Conservation (phyloP, 2,113 vertebrate genomes). For the Emydocephalus ijimae region DNA sequence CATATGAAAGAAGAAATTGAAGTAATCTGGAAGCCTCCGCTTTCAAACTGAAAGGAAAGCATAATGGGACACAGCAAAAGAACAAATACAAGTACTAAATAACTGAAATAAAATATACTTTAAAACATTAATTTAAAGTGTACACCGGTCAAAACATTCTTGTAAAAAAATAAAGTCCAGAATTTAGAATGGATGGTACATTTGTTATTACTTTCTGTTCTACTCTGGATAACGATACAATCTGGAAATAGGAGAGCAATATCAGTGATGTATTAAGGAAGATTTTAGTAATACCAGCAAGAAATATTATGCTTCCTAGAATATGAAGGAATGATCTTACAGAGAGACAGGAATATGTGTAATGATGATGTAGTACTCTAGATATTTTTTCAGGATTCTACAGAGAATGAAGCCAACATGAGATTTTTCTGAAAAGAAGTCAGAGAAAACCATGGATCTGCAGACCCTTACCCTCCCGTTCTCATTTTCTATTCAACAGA, state of each 20-base stretch:
- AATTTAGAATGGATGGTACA: background rate
- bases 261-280: background rate
- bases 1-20: background rate
- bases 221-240: background rate
- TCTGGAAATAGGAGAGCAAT: background rate
- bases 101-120: background rate
- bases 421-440: background rate
- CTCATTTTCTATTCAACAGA: background rate
- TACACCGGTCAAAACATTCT: background rate
- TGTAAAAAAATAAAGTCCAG: rapidly evolving
- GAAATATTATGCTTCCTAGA: background rate
- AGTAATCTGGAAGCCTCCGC: background rate
- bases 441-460: background rate
- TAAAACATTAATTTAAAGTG: background rate
- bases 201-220: background rate
- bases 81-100: background rate
- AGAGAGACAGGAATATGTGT: background rate
- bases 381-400: background rate
- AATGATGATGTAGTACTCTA: background rate
- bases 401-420: background rate
- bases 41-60: background rate
- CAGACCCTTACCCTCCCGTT: background rate
- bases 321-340: too few species aligned
- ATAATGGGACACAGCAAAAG: rapidly evolving
- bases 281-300: background rate